phyloP scores from a whole-genome alignment of 2,113 vertebrate genomes.

The Raja brachyura region DNA sequence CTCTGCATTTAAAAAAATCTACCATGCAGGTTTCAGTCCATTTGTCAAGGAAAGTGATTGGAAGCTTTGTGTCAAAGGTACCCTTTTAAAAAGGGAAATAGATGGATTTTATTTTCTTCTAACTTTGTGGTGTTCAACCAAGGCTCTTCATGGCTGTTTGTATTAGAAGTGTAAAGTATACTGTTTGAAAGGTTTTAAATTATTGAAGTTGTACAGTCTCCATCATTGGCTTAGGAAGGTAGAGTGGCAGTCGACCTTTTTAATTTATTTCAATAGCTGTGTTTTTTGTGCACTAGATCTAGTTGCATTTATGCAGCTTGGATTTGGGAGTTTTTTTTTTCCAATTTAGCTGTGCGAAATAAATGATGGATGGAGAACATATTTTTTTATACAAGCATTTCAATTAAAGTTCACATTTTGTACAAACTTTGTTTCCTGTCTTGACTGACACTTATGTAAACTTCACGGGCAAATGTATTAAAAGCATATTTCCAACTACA shows the following conservation, averaged over 20 bases:
- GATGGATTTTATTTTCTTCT: constrained; percentile 59
- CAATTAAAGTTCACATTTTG: constrained; percentile 88
- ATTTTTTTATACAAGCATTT: constrained; percentile 97
- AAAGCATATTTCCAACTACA: no score
- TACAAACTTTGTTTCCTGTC: constrained; percentile 58
- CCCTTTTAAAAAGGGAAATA: constrained; percentile 70
- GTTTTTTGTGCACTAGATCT: constrained; percentile 59
- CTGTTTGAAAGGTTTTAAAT: constrained; percentile 64
- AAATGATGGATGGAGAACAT: constrained; percentile 75
- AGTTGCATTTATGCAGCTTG: constrained; percentile 62
- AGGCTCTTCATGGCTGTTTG: constrained; percentile 39
- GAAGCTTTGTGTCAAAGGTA: constrained; percentile 75
- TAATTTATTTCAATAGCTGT: constrained; percentile 69
- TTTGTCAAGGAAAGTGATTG: constrained; percentile 54
- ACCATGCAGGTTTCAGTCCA: constrained; percentile 37
- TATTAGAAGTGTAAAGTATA: constrained; percentile 63
- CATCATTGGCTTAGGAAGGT: constrained; percentile 65
- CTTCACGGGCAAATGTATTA: neutral
- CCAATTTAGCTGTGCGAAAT: constrained; percentile 71
- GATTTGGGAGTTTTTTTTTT: constrained; percentile 56
- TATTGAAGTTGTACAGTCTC: constrained; percentile 74
- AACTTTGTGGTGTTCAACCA: constrained; percentile 45
- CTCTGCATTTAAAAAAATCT: constrained; percentile 44
- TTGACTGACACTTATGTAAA: neutral
- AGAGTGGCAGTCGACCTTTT: constrained; percentile 60